Evolutionary conservation across 2,888 invertebrate genomes (phyloP).

Genomic region (Orchesellides sinensis): DNA sequence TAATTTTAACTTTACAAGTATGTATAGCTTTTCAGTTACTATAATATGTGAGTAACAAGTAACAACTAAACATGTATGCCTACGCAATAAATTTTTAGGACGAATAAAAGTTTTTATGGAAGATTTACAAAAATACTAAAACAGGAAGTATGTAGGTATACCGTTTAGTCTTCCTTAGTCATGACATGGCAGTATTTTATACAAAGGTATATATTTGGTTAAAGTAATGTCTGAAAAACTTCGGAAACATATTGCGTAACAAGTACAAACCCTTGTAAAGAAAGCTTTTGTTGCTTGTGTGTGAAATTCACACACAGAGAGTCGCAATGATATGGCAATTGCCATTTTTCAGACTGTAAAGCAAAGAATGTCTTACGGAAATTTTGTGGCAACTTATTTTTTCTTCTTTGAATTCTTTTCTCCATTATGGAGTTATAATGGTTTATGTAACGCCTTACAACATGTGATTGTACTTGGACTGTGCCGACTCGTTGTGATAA

Average conservation of each 20-base stretch:
- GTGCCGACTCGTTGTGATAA: conserved; percentile 14
- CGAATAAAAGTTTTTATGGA: conserved; percentile 31
- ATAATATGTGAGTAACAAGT: conserved; percentile 5
- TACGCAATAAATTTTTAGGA: conserved; percentile 24
- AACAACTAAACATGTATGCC: not conserved
- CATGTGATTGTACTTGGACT: not conserved
- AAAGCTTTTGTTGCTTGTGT: no score
- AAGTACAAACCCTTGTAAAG: no score
- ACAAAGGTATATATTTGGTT: no score
- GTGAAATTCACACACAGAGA: not conserved
- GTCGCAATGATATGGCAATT: conserved; percentile 4
- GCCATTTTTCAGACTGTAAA: conserved; percentile 28
- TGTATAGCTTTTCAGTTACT: not conserved
- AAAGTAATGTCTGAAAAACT: no score
- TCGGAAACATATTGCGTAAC: no score
- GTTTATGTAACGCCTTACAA: not conserved
- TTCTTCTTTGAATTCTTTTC: not conserved
- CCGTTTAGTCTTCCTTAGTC: conserved; percentile 7
- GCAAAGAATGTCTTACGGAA: not conserved
- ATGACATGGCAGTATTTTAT: not conserved
- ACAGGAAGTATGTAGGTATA: conserved; percentile 21
- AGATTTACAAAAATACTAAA: conserved; percentile 36
- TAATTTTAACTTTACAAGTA: conserved; percentile 22
- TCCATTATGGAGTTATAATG: not conserved
- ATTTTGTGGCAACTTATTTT: conserved; percentile 12